Conservation (phyloP, 1,140 invertebrate species). For the Harpegnathos saltator region DNA sequence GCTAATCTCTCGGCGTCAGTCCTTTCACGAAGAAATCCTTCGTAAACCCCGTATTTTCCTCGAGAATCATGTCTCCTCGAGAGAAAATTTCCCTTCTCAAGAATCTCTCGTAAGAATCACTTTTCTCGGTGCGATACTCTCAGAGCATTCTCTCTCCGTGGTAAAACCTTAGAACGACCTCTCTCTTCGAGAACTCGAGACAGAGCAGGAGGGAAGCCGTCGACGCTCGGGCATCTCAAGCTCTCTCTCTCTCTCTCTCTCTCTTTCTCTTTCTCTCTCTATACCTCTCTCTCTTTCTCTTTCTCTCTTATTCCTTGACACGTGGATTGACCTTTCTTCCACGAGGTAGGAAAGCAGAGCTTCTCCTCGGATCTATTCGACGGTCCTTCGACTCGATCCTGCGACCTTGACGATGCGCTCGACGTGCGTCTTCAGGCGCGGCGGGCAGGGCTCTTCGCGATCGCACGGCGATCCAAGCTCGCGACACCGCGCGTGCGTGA, state of each 20-base stretch:
- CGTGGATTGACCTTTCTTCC: background rate
- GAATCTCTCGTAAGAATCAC: background rate
- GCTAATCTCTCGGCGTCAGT: background rate
- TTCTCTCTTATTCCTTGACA: background rate
- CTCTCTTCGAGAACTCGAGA: background rate
- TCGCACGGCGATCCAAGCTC: constrained; percentile 33
- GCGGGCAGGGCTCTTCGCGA: constrained; percentile 28
- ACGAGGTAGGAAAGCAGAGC: background rate
- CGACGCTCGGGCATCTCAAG: constrained; percentile 13
- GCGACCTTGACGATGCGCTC: constrained; percentile 26
- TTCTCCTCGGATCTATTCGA: background rate
- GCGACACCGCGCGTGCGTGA: constrained; percentile 72
- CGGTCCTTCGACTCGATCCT: constrained; percentile 16
- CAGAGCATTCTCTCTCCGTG: background rate
- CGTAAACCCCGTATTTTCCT: background rate
- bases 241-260: background rate
- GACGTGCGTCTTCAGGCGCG: constrained; percentile 8
- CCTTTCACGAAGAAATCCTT: background rate
- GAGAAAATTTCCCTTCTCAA: background rate
- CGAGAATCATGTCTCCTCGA: background rate
- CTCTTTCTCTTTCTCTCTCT: background rate
- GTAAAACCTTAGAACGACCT: constrained; percentile 12
- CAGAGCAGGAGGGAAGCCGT: background rate
- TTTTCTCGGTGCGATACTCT: background rate
- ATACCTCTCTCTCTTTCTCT: background rate